Evolutionary conservation across 2,888 invertebrate genomes (phyloP).

Genomic region (Lepidochitona cinerea): DNA sequence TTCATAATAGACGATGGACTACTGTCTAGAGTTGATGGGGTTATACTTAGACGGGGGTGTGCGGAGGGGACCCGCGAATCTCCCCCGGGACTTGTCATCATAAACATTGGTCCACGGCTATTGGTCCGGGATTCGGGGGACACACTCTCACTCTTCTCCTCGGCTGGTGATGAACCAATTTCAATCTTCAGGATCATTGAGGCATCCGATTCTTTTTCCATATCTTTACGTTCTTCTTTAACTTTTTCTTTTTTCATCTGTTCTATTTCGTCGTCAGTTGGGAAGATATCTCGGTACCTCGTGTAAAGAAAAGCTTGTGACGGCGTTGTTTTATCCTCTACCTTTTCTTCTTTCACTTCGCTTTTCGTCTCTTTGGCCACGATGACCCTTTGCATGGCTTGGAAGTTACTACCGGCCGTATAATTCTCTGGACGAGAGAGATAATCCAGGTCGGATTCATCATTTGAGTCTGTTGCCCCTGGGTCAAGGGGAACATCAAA

Average conservation of each 20-base stretch:
- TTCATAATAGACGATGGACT: too few relatives aligned
- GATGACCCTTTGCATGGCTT: conserved; percentile 42
- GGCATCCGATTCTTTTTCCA: not conserved
- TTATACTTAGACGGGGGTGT: too few relatives aligned
- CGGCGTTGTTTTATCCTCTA: conserved; percentile 73
- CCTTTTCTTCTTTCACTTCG: conserved; percentile 84
- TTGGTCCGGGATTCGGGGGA: too few relatives aligned
- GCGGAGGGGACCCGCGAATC: too few relatives aligned
- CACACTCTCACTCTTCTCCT: too few relatives aligned
- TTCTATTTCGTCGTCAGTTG: conserved; percentile 5
- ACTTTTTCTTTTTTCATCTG: conserved; percentile 3
- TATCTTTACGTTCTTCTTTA: not conserved
- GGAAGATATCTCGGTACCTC: conserved; percentile 17
- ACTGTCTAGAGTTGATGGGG: too few relatives aligned
- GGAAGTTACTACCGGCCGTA: conserved; percentile 48
- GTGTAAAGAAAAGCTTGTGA: conserved; percentile 9
- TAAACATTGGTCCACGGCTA: too few relatives aligned
- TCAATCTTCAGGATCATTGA: not conserved
- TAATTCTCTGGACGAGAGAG: conserved; percentile 66
- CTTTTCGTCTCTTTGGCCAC: conserved; percentile 77
- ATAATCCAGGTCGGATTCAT: conserved; percentile 59
- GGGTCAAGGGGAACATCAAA: too few relatives aligned
- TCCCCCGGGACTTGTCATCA: too few relatives aligned
- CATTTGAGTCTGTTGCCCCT: too few relatives aligned
- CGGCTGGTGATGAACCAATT: not conserved